Conservation (phyloP, 2,113 vertebrate genomes). For the Mastomys coucha region DNA sequence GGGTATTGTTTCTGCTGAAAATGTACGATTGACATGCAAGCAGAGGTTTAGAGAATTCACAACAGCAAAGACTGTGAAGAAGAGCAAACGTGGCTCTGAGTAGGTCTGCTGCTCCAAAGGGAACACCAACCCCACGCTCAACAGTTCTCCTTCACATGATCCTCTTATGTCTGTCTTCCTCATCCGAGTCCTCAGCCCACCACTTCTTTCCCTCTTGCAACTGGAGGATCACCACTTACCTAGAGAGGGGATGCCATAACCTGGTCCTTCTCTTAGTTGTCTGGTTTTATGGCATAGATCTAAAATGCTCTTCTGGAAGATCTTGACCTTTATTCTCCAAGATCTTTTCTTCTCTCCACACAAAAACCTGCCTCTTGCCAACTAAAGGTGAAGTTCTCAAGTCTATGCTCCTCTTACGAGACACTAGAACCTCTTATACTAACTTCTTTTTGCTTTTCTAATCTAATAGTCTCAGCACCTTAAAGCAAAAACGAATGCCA, state of each 20-base stretch:
- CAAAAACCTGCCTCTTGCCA: neutral
- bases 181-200: neutral
- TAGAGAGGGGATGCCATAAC: neutral
- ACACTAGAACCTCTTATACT: neutral
- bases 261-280: neutral
- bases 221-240: neutral
- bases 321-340: slow-evolving; percentile 19
- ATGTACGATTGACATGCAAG: neutral
- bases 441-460: neutral
- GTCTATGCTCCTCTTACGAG: neutral
- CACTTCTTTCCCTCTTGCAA: neutral
- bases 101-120: neutral
- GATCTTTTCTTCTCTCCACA: neutral
- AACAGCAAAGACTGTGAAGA: neutral
- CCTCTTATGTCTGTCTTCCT: neutral
- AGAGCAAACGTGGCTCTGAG: fast-evolving
- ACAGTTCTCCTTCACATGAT: fast-evolving
- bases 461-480: neutral
- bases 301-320: neutral
- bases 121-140: neutral
- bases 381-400: neutral
- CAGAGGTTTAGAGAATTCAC: neutral
- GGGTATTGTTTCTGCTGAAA: neutral
- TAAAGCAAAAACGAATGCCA: neutral
- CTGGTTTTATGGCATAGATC: neutral